These are phyloP conservation scores for Elymnias hypermnestra DNA, from an alignment of 1,140 invertebrate genomes.

Conservation along the genomic window DNA sequence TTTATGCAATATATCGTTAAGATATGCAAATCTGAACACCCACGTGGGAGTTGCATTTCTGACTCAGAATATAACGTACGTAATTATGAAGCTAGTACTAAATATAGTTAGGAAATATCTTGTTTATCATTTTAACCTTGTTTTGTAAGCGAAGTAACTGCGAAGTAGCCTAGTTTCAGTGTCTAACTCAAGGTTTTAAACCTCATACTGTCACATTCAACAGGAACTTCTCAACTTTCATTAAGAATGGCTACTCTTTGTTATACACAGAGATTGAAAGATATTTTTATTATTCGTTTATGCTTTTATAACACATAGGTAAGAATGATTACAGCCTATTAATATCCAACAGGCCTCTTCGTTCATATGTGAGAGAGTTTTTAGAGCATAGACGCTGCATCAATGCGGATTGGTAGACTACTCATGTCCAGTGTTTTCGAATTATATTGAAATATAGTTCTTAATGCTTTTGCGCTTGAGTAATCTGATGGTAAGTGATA, in stretches of 20 bases:
- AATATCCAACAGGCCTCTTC: no score
- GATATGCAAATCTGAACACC: constrained; percentile 1
- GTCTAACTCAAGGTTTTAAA: constrained; percentile 10
- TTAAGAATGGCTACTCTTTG: not conserved
- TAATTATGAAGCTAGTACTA: constrained; percentile 9
- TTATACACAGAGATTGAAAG: not conserved
- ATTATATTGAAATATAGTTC: no score
- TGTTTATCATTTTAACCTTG: constrained; percentile 13
- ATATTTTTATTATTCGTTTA: no score
- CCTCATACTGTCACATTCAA: not conserved
- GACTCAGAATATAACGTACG: not conserved
- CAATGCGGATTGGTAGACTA: no score
- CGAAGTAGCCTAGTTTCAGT: constrained; percentile 7
- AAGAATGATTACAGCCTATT: no score
- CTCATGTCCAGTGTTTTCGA: no score
- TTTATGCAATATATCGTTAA: not conserved
- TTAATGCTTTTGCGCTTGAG: no score
- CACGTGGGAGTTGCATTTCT: constrained; percentile 3
- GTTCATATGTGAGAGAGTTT: no score
- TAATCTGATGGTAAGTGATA: no score
- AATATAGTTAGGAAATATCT: constrained; percentile 12
- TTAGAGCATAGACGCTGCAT: no score
- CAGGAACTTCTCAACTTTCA: constrained; percentile 1
- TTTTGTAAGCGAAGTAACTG: constrained; percentile 11
- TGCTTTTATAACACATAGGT: no score